phyloP scores from a whole-genome alignment of 2,113 vertebrate genomes.

The Motacilla tschutschensis region DNA sequence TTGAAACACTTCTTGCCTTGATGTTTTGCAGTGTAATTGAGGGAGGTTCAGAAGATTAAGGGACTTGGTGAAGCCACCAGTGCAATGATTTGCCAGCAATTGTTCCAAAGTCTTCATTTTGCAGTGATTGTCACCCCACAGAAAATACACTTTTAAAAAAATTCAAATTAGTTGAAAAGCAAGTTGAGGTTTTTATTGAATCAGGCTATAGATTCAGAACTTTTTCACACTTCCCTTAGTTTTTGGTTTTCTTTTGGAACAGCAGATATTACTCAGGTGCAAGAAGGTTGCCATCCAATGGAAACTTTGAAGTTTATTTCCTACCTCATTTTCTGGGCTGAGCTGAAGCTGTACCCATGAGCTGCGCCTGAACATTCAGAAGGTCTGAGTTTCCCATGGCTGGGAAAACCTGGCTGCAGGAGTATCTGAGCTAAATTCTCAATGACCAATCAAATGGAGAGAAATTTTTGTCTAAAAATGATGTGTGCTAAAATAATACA shows the following conservation, averaged over 20 bases:
- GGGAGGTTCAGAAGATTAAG: not conserved
- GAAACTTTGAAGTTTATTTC: not conserved
- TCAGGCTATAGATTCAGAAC: not conserved
- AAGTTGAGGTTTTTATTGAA: not conserved
- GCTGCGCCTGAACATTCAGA: not conserved
- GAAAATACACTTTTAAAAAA: accelerated
- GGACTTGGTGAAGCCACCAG: not conserved
- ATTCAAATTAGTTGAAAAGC: not conserved
- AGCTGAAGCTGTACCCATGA: not conserved
- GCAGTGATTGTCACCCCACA: not conserved
- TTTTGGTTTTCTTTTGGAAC: not conserved
- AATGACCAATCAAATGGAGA: not conserved
- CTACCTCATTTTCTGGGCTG: not conserved
- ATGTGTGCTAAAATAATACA: not conserved
- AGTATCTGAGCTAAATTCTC: not conserved
- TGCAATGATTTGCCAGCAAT: not conserved
- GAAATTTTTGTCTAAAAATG: not conserved
- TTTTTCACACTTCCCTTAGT: accelerated
- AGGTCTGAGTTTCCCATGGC: not conserved
- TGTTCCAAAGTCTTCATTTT: not conserved
- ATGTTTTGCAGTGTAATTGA: not conserved
- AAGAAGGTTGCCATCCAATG: not conserved
- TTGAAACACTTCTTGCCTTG: not conserved
- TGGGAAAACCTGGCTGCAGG: not conserved
- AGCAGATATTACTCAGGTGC: not conserved